Base-by-base conservation (phyloP, 1,140 invertebrate species). In the Stenopsyche tienmushanensis region DNA sequence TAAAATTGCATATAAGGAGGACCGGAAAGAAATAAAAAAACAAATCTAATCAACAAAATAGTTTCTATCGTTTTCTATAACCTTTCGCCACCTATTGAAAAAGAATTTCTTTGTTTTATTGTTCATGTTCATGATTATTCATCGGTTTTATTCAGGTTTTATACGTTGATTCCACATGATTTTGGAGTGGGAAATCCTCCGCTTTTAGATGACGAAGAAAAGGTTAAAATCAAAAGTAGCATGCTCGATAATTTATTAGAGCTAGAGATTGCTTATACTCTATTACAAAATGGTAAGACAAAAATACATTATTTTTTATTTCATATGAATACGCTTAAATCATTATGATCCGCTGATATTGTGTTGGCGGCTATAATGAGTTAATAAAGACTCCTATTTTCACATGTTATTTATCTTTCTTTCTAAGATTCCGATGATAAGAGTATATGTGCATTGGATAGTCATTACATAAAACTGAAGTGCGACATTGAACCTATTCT, bases 181-280 rank as follows among this genome's bases (percentile, higher is more conserved):
- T 98, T 98, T 79, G 96, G 96, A 0, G 80, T 94, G 24, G 83
- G 90, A 21, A 89, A 87, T 66, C 91, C 93, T 2, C 92, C 90
- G 13, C 73, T 97, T 18, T 82, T 99, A 13, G 84, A 94, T 70
- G 87, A 86, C 25, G 72, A 82, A 41, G 89, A 92, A 62, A 77
- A 89, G 34, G 89, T 98, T 18, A 89, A 91, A 78, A 86, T 76
- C n/a, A 97, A 98, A 80, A 85, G 89, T 10, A 89, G 92, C 70
- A 96, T 99, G 94, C 75, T 99, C 42, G 93, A 97, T 69, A 93
- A 89, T 64, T 76, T 99, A 21, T 78, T 95, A 62, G 96, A 99
- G 74, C 93, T 99, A 70, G 96, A 99, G 79, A 86, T 97, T 41
- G 96, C 96, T 0, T 99, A 96, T 78, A 94, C 83, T 71, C 75